Evolutionary conservation across 2,888 invertebrate species (phyloP).

Genomic region (Watsonalla binaria): DNA sequence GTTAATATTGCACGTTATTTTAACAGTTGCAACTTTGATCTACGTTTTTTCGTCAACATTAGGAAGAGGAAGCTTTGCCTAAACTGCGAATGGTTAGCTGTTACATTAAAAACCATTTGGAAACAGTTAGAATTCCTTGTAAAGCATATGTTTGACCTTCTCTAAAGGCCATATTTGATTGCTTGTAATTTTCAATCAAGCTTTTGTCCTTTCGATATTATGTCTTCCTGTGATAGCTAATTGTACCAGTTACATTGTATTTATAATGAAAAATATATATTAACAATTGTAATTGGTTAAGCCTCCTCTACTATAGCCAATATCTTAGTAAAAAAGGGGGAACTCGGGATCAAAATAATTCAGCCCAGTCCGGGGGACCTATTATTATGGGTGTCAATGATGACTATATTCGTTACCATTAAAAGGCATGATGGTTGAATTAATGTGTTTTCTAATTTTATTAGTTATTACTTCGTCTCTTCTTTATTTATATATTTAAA

Average conservation of each 20-base stretch:
- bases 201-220: neutral
- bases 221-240: neutral
- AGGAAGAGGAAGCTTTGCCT: conserved; percentile 7
- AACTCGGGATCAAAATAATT: no score
- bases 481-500: no score
- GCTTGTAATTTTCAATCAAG: conserved; percentile 13
- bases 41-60: neutral
- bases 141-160: conserved; percentile 14
- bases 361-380: no score
- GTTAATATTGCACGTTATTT: neutral
- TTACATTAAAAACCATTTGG: neutral
- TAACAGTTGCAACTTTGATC: neutral
- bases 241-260: conserved; percentile 1
- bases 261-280: neutral
- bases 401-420: no score
- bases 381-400: no score
- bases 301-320: no score
- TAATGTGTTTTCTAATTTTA: no score
- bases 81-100: neutral
- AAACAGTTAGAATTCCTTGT: conserved; percentile 8
- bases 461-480: no score
- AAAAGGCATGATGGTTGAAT: no score
- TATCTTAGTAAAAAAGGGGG: no score
- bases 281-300: neutral
- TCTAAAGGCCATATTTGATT: conserved; percentile 15